Evolutionary conservation across 64 coral and sea anemone species (phyloP).

Genomic region (Montipora cactus): DNA sequence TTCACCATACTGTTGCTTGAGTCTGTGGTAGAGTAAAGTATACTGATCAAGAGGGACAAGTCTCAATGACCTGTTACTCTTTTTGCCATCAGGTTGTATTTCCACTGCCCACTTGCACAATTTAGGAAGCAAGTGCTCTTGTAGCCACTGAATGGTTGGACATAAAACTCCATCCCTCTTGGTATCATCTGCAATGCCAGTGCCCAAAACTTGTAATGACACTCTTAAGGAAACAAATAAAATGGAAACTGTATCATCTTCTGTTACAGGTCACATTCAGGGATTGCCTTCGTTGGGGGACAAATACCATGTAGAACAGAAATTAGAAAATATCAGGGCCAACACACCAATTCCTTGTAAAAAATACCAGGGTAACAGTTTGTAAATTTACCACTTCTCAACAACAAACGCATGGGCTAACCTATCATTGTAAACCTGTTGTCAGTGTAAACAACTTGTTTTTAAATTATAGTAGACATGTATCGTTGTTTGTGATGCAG

Average conservation of each 20-base stretch:
- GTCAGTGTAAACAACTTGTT: too few relatives aligned
- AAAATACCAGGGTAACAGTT: too few relatives aligned
- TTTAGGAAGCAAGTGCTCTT: conserved; percentile 82
- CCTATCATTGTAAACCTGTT: too few relatives aligned
- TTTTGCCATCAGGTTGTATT: conserved; percentile 8
- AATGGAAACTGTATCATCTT: not conserved
- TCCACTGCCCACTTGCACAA: conserved; percentile 87
- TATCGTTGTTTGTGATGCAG: too few relatives aligned
- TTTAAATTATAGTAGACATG: too few relatives aligned
- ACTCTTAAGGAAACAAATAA: conserved; percentile 8
- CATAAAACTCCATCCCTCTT: conserved; percentile 69
- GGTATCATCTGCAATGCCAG: not conserved
- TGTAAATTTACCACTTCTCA: too few relatives aligned
- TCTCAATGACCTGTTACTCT: conserved; percentile 65
- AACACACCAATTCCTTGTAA: too few relatives aligned
- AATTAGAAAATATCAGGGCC: too few relatives aligned
- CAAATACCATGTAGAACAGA: too few relatives aligned
- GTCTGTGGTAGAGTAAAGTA: conserved; percentile 74
- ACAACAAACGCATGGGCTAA: too few relatives aligned
- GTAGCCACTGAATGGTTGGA: conserved; percentile 85
- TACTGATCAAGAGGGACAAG: conserved; percentile 88
- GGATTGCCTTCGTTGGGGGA: too few relatives aligned
- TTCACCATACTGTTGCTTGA: conserved; percentile 91
- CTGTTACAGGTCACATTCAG: too few relatives aligned
- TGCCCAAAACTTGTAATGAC: conserved; percentile 15